Evolutionary conservation across 2,888 invertebrate species (phyloP).

Genomic region (Aleiodes testaceus): DNA sequence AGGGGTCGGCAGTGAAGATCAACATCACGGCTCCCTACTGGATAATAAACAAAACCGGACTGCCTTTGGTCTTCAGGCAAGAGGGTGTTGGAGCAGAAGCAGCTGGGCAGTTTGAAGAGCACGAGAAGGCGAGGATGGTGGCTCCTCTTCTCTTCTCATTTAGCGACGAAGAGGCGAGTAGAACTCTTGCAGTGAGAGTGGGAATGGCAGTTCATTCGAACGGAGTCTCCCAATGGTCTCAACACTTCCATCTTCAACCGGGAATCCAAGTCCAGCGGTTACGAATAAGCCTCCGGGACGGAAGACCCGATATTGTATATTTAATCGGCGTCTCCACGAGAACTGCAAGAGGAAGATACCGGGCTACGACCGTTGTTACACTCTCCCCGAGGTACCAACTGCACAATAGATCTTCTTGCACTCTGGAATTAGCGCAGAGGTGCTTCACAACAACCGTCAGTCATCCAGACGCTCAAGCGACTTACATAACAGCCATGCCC

Average conservation of each 20-base stretch:
- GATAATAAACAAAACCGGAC: constrained; percentile 96
- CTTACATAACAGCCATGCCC: constrained; percentile 86
- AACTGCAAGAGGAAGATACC: constrained; percentile 90
- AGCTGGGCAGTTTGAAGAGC: constrained; percentile 94
- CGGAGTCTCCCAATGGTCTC: constrained; percentile 83
- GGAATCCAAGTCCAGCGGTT: constrained; percentile 78
- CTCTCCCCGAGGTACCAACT: constrained; percentile 94
- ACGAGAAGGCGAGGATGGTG: constrained; percentile 94
- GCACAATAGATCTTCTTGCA: constrained; percentile 87
- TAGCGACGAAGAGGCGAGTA: constrained; percentile 89
- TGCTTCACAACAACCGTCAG: constrained; percentile 84
- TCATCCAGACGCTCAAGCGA: constrained; percentile 81
- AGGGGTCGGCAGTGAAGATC: constrained; percentile 79
- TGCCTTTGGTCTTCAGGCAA: constrained; percentile 96
- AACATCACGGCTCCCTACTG: constrained; percentile 91
- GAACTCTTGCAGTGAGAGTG: constrained; percentile 84
- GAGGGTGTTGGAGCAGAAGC: constrained; percentile 85
- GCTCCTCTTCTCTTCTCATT: constrained; percentile 95
- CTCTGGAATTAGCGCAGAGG: constrained; percentile 91
- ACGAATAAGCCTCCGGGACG: constrained; percentile 77
- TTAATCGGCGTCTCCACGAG: constrained; percentile 92
- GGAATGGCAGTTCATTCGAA: constrained; percentile 80
- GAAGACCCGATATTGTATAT: constrained; percentile 83
- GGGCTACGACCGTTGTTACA: constrained; percentile 92
- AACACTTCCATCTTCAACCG: constrained; percentile 88